Percentiles rank a stretch among this genome's conserved stretches.
Conservation (phyloP, 1,140 invertebrate genomes). For the Calephelis virginiensis region DNA sequence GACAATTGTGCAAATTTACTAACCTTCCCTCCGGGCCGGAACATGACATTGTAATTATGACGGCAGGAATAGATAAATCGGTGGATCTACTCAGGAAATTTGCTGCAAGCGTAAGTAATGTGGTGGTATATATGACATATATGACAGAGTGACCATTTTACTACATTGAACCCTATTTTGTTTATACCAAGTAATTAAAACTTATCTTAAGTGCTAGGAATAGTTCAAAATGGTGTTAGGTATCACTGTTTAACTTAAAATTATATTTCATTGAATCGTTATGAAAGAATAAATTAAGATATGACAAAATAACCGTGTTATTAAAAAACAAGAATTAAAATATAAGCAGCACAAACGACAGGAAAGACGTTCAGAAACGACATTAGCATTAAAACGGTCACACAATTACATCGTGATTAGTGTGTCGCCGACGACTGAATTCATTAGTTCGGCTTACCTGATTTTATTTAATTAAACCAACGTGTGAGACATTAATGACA, state of each 20-base stretch:
- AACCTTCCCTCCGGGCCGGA: no score
- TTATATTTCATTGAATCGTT: not conserved
- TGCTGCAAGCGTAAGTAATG: no score
- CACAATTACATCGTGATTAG: constrained; percentile 68
- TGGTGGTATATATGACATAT: no score
- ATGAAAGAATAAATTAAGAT: not conserved
- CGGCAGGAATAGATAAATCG: no score
- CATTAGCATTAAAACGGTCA: constrained; percentile 75
- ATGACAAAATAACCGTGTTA: not conserved
- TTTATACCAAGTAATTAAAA: no score
- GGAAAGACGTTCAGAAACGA: constrained; percentile 41
- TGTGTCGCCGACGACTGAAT: constrained; percentile 69
- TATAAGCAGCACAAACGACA: constrained; percentile 32
- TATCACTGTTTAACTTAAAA: no score
- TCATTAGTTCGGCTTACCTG: constrained; percentile 77
- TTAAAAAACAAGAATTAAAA: constrained; percentile 19
- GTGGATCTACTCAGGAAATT: no score
- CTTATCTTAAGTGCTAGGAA: not conserved
- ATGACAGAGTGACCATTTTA: no score
- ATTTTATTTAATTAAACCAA: constrained; percentile 69
- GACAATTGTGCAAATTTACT: no score
- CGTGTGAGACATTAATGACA: constrained; percentile 4
- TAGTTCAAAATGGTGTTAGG: not conserved
- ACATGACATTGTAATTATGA: no score
- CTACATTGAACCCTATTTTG: no score